Base-by-base conservation (phyloP, 2,888 invertebrate species). In the Agrilus mali region DNA sequence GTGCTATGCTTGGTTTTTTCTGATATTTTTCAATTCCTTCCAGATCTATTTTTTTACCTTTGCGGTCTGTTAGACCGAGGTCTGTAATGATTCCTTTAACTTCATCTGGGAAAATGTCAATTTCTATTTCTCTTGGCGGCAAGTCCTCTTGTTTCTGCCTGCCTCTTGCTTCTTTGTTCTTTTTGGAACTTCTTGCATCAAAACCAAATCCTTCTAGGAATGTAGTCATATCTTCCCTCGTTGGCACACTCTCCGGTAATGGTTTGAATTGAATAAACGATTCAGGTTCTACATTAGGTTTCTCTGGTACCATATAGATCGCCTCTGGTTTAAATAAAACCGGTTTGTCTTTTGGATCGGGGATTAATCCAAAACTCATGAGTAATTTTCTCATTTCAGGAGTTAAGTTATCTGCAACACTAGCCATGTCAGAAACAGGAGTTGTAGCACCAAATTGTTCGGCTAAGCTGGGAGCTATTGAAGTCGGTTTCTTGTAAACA, bases 361-460 rank as follows among this genome's bases (percentile, higher is more conserved):
- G 58, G 34, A 68, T 53, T 36, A 72, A 56, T 12, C 73, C 73
- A 50, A 72, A 68, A 41, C 59, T 65, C 56, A 67, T 64, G 10
- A 73, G 49, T 35, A 72, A 50, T 40, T 68, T 61, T 55, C 65
- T 58, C 67, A 68, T 68, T 33, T 67, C 67, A 7, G 67, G 65
- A 14, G 57, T 59, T 44, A 68, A 53, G 45, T 57, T 63, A 36
- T 64, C 62, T 4, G 63, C 67, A 4, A 66, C 60, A 35, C 57
- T 51, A 27, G 58, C 55, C n/a, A 63, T 57, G 45, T 65, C 60
- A 10, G 27, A 27, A 27, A 27, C 27, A 4, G 65, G 64, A 5
- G 57, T 43, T 5, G 50, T 37, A 2, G 59, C 59, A 34, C 60
- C 55, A 20, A 20, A 20, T 6, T 20, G 20, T 20, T 20, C 20